Percentiles rank a stretch among this genome's conserved stretches.
phyloP scores from a whole-genome alignment of 2,797 vertebrate genomes.

The Poecilia gillii region DNA sequence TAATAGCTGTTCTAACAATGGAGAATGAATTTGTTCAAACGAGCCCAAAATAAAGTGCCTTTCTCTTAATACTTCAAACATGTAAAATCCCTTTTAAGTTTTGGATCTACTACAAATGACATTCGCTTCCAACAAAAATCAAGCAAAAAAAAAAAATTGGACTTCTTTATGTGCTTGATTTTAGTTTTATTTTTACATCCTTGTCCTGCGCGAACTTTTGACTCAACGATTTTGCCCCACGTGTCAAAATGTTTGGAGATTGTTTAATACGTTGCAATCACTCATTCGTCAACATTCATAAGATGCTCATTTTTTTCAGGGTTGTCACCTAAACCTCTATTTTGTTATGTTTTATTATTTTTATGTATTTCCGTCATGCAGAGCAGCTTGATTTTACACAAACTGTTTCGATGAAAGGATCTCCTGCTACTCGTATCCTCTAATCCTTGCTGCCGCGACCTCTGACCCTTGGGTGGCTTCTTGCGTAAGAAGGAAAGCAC shows the following conservation, averaged over 20 bases:
- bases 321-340: background rate
- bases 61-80: too few relatives aligned
- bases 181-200: too few relatives aligned
- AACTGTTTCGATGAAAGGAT: background rate
- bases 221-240: too few relatives aligned
- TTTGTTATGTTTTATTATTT: background rate
- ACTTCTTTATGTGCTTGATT: too few relatives aligned
- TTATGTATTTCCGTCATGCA: background rate
- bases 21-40: too few relatives aligned
- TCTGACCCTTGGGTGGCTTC: slow-evolving; percentile 49
- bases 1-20: too few relatives aligned
- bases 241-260: background rate
- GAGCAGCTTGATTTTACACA: background rate
- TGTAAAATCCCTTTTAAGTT: too few relatives aligned
- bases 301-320: background rate
- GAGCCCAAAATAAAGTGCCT: too few relatives aligned
- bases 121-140: too few relatives aligned
- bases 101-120: too few relatives aligned
- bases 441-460: slow-evolving; percentile 60
- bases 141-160: too few relatives aligned
- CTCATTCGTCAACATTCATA: background rate
- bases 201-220: too few relatives aligned
- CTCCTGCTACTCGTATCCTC: slow-evolving; percentile 21
- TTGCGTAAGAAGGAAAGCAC: slow-evolving; percentile 64
- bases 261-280: background rate